phyloP scores from a whole-genome alignment of 1,140 invertebrate species.

The Liolophura sinensis region DNA sequence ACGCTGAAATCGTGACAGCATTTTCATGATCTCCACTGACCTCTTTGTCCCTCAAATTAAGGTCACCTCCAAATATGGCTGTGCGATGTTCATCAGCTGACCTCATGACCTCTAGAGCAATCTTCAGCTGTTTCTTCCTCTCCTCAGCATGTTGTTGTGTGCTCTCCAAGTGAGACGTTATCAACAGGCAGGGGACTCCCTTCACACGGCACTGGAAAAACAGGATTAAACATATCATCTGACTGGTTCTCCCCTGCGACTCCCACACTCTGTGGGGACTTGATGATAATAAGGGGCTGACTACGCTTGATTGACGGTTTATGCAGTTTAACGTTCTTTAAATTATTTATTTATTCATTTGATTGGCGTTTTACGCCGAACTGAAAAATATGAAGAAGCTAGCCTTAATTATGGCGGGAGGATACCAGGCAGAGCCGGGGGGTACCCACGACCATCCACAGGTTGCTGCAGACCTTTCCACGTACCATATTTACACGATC shows the following conservation, averaged over 20 bases:
- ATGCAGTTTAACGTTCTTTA: neutral
- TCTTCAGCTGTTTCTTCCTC: conserved; percentile 60
- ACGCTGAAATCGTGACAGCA: neutral
- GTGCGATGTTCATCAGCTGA: conserved; percentile 48
- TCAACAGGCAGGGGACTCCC: conserved; percentile 56
- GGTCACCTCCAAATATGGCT: conserved; percentile 67
- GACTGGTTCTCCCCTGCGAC: no score
- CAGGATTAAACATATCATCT: no score
- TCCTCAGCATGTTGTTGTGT: conserved; percentile 59
- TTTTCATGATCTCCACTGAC: conserved; percentile 38
- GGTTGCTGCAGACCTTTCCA: no score
- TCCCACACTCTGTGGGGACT: no score
- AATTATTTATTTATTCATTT: no score
- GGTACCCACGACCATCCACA: no score
- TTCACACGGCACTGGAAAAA: conserved; percentile 60
- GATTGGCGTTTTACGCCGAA: neutral
- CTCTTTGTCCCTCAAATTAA: conserved; percentile 68
- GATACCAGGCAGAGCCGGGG: no score
- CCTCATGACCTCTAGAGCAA: conserved; percentile 54
- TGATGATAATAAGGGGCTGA: no score
- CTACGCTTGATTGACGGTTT: no score
- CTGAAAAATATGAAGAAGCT: neutral
- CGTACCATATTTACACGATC: no score
- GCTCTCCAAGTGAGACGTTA: conserved; percentile 69
- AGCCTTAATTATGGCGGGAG: no score